Evolutionary conservation across 2,797 vertebrate genomes (phyloP).

Genomic region (Cyprinodon diabolis): DNA sequence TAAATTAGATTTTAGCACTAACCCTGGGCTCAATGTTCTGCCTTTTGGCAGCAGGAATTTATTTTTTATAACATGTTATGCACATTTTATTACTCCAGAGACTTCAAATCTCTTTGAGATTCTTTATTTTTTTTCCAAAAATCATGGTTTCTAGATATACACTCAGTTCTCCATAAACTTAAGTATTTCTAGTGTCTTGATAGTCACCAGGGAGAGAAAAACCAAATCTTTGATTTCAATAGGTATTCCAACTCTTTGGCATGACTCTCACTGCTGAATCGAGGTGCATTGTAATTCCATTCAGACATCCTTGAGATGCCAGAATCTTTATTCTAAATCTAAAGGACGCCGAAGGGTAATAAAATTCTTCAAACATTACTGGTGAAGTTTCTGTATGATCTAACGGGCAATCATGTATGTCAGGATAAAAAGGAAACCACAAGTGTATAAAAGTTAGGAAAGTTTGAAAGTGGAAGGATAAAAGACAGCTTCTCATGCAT

Average conservation of each 20-base stretch:
- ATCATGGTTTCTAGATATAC: not conserved
- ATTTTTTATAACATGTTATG: conserved; percentile 14
- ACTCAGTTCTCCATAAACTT: not conserved
- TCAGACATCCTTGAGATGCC: not conserved
- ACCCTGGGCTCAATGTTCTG: conserved; percentile 20
- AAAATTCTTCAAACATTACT: conserved; percentile 6
- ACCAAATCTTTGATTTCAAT: not conserved
- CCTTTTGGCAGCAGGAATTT: conserved; percentile 39
- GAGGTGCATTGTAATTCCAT: not conserved
- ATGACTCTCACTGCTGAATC: not conserved
- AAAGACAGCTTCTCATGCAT: not conserved
- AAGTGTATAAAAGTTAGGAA: not conserved
- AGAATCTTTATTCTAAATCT: not conserved
- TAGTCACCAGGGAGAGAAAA: not conserved
- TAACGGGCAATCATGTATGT: not conserved
- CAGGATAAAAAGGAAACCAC: not conserved
- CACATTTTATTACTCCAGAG: fast-evolving
- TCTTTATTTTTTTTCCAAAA: not conserved
- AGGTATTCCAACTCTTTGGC: not conserved
- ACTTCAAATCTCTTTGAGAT: not conserved
- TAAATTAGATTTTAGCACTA: conserved; percentile 39
- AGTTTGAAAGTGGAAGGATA: not conserved
- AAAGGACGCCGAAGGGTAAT: conserved; percentile 1
- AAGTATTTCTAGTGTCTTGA: not conserved
- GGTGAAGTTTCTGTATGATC: not conserved